Base-by-base conservation (phyloP, 2,797 vertebrate genomes). In the Coregonus suidteri region DNA sequence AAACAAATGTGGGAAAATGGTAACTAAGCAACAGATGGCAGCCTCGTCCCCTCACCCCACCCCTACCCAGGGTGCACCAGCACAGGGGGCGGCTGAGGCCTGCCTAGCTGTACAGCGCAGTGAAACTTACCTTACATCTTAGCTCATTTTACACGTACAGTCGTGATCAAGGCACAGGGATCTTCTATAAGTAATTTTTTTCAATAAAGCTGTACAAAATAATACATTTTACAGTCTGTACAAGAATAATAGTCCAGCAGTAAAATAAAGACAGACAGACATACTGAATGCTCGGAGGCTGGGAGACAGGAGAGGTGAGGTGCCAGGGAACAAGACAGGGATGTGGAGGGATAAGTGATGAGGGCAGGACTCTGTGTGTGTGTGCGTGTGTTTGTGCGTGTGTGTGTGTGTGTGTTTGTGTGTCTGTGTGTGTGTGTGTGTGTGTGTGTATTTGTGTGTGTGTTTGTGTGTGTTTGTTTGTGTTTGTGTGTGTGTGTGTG, bases 191-290 rank as follows among this genome's bases (percentile, higher is more conserved):
- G 93, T 92, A 93, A 89, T 75, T 82, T 92, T 94, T 91, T 91
- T 94, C 94, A 94, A 95, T 95, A 95, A 95, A 95, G 94, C 95
- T 95, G 95, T 95, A 95, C 94, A 95, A 95, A 95, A 95, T 95
- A 94, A 95, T 94, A 95, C 94, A 95, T 95, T 95, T 95, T 95
- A 95, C 94, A 95, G 93, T 95, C 94, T 95, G 95, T 95, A 95
- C 95, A 95, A 94, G 93, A 95, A 94, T 95, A 94, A 94, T 93
- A 94, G 94, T 94, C 93, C 94, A 95, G 93, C 93, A 94, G 93
- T 93, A 94, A 95, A 93, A 89, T 90, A 91, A 91, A 83, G 86
- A 88, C 88, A 93, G 41, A 47, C 41, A 47, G 90, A 94, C 76
- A 85, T 84, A 89, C 77, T 88, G 89, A 89, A 93, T 93, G 91